Percentiles rank a stretch among this genome's conserved stretches.
phyloP scores from a whole-genome alignment of 2,888 invertebrate genomes.

The Acanthosepion esculentum region DNA sequence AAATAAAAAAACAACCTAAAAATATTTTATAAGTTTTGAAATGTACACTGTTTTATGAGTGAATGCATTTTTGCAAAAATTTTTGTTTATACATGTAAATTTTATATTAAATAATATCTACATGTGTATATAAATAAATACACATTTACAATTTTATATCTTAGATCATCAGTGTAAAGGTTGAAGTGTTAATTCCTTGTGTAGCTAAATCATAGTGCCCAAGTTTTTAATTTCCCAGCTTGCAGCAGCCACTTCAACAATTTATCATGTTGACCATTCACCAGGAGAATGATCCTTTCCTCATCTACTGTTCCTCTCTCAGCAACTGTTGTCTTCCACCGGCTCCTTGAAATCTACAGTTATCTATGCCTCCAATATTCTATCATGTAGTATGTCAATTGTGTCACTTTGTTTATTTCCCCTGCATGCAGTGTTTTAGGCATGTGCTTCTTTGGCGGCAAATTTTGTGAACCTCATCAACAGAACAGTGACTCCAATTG shows the following conservation, averaged over 20 bases:
- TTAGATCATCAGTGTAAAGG: not conserved
- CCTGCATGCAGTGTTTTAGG: slow-evolving; percentile 95
- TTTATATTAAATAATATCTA: too few relatives aligned
- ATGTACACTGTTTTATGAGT: too few relatives aligned
- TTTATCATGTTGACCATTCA: not conserved
- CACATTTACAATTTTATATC: too few relatives aligned
- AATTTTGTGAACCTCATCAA: slow-evolving; percentile 95
- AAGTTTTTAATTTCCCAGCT: not conserved
- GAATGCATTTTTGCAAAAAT: too few relatives aligned
- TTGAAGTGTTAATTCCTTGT: not conserved
- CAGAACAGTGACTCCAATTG: slow-evolving; percentile 58
- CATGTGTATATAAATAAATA: too few relatives aligned
- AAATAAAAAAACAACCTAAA: too few relatives aligned
- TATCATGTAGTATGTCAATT: not conserved
- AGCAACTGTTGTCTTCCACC: not conserved
- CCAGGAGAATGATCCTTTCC: not conserved
- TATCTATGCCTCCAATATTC: not conserved
- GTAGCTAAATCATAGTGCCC: not conserved
- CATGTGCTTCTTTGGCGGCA: slow-evolving; percentile 99
- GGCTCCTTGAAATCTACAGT: not conserved
- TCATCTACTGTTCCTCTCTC: not conserved
- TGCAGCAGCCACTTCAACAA: not conserved
- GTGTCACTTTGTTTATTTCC: slow-evolving; percentile 46
- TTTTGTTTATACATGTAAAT: too few relatives aligned
- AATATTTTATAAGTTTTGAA: too few relatives aligned